Base-by-base conservation (phyloP, 1,140 invertebrate species). In the Telenomus remus region DNA sequence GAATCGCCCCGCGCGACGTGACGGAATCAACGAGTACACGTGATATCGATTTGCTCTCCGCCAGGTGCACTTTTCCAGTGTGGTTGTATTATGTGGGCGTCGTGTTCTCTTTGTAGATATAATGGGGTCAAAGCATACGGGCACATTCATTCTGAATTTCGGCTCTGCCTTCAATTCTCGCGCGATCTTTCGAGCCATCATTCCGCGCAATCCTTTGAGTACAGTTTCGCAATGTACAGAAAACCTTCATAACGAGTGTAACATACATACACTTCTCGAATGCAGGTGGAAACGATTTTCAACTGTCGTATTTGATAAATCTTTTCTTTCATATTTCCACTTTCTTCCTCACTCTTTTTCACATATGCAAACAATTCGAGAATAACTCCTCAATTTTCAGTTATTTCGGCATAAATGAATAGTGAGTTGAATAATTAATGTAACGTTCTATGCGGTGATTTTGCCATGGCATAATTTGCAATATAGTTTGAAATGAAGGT, bases 61-160 rank as follows among this genome's bases (percentile, higher is more conserved):
- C 66, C 73, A 76, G 66, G 72, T 76, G 72, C 72, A 65, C 19
- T 65, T 76, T 60, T 63, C 53, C 64, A 68, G 10, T 13, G 42
- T n/a, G 9, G n/a, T 50, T 10, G 48, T 35, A 50, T 75, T 68
- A 75, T 75, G 72, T 68, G 72, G 64, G 72, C 64, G 72, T 63
- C 15, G 46, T 43, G 43, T 53, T 68, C 46, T 44, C 57, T 27
- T n/a, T 3, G 35, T 37, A 11, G 1, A 43, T 66, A n/a, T n/a
- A 75, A 68, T 57, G 71, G 64, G 71, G 64, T 68, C 64, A 75
- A 46, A 39, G 34, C 53, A 75, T 75, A 59, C 64, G 72, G 72
- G 72, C 54, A 64, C 46, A 75, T 75, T 75, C 72, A 69, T 69
- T 69, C 51, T 57, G 46, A 61, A 51, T 75, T 75, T 69, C 27